Evolutionary conservation across 2,797 vertebrate genomes (phyloP), one percentile per base, ranked within the genome.

Genomic region (Loriculus beryllinus): DNA sequence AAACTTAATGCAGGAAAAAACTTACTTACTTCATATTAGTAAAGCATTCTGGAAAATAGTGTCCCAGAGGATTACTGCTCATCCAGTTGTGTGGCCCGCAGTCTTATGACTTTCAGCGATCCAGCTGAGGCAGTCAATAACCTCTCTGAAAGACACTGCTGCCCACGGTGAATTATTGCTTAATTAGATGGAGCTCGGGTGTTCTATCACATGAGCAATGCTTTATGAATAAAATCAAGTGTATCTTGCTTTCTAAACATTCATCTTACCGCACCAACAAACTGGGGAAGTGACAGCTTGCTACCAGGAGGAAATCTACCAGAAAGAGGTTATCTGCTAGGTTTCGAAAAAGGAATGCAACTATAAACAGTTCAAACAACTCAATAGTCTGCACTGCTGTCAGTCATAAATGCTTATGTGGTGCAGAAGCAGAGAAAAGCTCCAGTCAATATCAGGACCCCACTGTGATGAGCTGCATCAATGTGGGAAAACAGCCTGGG

Each of bases 191-290:
- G 43, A 93, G 76, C 88, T 3, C 2, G 65, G 69, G 62, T 93
- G 65, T 76, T 95, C 76, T 75, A 67, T 82, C 89, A 81, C 72
- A 86, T 40, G 13, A 71, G 65, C 79, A 83, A 69, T 48, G 72
- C 86, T 75, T 96, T 90, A 91, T 63, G 82, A 95, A 93, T 88
- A 96, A 94, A 89, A 93, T 83, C 69, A 81, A 91, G 69, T 14
- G 37, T 35, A 65, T 85, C 57, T 40, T 81, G 69, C 75, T 92
- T 94, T 81, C 86, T 94, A 87, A 95, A 84, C 52, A 75, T 89
- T 93, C 86, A 78, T 88, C 72, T 93, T 84, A 89, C 35, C 20
- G 14, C 69, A 75, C 45, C 31, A 86, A 49, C 86, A 91, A 93
- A 54, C 35, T 69, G 71, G 29, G 63, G 69, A 91, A 91, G 54